Conservation (phyloP, 2,797 vertebrate genomes). For the Parauchenoglanis ngamensis region DNA sequence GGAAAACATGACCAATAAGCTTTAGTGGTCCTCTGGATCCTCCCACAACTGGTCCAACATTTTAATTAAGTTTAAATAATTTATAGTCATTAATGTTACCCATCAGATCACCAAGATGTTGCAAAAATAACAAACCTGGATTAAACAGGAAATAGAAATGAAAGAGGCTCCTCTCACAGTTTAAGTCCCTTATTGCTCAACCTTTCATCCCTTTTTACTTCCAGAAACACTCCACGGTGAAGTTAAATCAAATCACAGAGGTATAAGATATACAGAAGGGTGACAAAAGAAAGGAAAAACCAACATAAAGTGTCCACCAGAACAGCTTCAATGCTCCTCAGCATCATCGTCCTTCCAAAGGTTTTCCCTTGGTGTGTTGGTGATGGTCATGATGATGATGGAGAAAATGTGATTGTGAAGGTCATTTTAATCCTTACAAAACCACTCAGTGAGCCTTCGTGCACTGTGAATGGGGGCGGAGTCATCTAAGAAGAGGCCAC, state of each 20-base stretch:
- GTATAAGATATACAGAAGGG: background rate
- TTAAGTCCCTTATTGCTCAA: constrained; percentile 3
- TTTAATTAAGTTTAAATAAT: background rate
- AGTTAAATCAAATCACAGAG: background rate
- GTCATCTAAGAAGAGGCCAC: background rate
- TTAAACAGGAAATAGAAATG: background rate
- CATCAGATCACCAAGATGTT: background rate
- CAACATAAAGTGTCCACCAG: background rate
- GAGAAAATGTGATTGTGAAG: background rate
- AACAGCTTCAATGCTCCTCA: background rate
- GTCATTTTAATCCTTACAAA: background rate
- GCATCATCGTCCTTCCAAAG: background rate
- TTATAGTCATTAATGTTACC: too few species aligned
- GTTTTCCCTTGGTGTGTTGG: background rate
- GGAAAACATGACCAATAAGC: background rate
- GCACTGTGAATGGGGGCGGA: background rate
- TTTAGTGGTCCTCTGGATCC: background rate
- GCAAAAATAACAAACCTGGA: background rate
- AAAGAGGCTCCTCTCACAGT: background rate
- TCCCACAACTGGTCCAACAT: background rate
- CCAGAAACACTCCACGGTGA: background rate
- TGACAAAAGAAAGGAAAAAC: background rate
- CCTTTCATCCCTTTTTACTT: background rate
- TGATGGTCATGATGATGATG: background rate
- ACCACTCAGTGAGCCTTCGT: background rate